phyloP scores from a whole-genome alignment of 2,888 invertebrate genomes.

The Apeira syringaria region DNA sequence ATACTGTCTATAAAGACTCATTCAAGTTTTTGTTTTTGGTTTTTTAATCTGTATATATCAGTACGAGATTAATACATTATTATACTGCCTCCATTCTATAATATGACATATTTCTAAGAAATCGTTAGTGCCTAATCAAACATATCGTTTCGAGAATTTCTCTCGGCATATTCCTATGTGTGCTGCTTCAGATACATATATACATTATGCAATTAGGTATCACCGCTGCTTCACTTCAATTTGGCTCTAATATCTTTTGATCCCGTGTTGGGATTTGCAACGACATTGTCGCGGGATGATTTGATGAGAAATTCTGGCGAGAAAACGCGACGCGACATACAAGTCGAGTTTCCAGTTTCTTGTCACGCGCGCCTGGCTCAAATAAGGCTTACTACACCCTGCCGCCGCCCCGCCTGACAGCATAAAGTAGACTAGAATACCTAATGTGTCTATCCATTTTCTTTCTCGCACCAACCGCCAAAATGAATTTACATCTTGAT shows the following conservation, averaged over 20 bases:
- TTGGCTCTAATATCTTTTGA: slow-evolving; percentile 76
- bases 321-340: slow-evolving; percentile 70
- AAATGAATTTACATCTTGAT: slow-evolving; percentile 35
- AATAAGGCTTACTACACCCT: slow-evolving; percentile 78
- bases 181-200: slow-evolving; percentile 30
- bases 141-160: slow-evolving; percentile 24
- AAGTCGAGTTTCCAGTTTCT: slow-evolving; percentile 75
- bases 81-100: no score
- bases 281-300: slow-evolving; percentile 77
- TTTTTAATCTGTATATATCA: no score
- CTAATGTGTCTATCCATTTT: slow-evolving; percentile 57
- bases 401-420: slow-evolving; percentile 59
- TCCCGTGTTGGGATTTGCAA: slow-evolving; percentile 76
- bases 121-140: slow-evolving; percentile 24
- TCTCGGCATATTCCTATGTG: slow-evolving; percentile 25
- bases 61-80: no score
- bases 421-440: slow-evolving; percentile 73
- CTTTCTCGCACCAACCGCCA: slow-evolving; percentile 25
- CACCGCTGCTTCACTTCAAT: slow-evolving; percentile 64
- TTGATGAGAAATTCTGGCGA: slow-evolving; percentile 77
- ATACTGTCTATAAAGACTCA: no score
- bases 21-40: no score
- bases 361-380: slow-evolving; percentile 78
- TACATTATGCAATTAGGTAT: slow-evolving; percentile 52
- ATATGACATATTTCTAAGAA: slow-evolving; percentile 10